A percentile compares a stretch with the other conserved stretches of the same genome.
Evolutionary conservation across 2,888 invertebrate species (phyloP).

Genomic region (Chesias legatella): DNA sequence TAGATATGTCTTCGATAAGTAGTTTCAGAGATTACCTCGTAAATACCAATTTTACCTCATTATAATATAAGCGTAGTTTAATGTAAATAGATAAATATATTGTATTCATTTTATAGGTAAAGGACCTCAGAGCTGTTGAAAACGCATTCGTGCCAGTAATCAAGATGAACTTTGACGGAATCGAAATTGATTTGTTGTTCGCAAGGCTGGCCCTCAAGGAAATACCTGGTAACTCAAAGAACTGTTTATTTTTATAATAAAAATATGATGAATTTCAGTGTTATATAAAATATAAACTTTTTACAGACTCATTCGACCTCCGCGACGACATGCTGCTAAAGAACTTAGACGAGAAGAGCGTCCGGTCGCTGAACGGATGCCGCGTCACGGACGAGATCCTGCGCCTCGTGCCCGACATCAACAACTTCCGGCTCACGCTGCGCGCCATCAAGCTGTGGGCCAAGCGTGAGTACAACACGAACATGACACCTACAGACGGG

Average conservation of each 20-base stretch:
- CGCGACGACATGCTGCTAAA: slow-evolving; percentile 94
- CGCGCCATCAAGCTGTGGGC: slow-evolving; percentile 99
- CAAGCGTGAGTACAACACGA: slow-evolving; percentile 90
- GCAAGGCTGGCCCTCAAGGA: slow-evolving; percentile 96
- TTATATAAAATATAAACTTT: slow-evolving; percentile 3
- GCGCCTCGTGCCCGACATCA: slow-evolving; percentile 95
- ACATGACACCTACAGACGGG: too few species aligned
- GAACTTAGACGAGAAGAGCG: slow-evolving; percentile 97
- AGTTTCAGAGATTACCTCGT: too few species aligned
- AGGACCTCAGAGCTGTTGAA: slow-evolving; percentile 87
- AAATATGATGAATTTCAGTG: too few species aligned
- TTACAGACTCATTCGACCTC: slow-evolving; percentile 87
- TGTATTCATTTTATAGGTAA: slow-evolving; percentile 67
- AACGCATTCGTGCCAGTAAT: slow-evolving; percentile 99
- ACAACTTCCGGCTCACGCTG: slow-evolving; percentile 95
- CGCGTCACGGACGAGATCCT: slow-evolving; percentile 99
- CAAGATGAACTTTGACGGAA: slow-evolving; percentile 99
- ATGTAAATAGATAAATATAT: background rate
- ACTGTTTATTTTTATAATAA: too few species aligned
- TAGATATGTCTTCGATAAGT: too few species aligned
- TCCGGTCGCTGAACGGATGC: slow-evolving; percentile 97
- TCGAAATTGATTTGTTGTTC: slow-evolving; percentile 99
- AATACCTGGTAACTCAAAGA: slow-evolving; percentile 93
- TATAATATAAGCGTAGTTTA: too few species aligned
- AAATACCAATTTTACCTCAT: too few species aligned